Evolutionary conservation across 2,113 vertebrate species (phyloP).

Genomic region (Riparia riparia): DNA sequence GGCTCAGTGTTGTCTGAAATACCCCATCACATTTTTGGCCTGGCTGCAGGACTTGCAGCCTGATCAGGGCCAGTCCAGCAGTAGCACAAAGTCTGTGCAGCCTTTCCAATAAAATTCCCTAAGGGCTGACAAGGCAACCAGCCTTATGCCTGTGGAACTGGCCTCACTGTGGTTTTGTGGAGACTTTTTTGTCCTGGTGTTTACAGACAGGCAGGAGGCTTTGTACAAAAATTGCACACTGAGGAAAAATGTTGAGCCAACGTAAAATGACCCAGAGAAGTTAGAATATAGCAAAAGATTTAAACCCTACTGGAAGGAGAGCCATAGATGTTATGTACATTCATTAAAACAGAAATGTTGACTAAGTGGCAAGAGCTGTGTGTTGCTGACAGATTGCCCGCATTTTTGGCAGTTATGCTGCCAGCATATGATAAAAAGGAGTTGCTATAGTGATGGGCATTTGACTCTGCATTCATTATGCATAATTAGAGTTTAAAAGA

Average conservation of each 20-base stretch:
- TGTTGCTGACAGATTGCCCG: slow-evolving; percentile 9
- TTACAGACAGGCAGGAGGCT: not conserved
- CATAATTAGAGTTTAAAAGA: not conserved
- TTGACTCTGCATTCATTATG: not conserved
- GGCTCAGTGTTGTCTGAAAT: not conserved
- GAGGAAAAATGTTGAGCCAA: not conserved
- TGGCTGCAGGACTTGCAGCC: not conserved
- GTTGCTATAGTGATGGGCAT: slow-evolving; percentile 21
- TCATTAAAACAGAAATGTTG: not conserved
- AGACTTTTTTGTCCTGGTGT: not conserved
- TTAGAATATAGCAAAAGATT: not conserved
- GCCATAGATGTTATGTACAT: not conserved
- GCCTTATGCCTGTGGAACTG: not conserved
- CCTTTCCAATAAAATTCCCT: not conserved
- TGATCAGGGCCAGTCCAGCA: not conserved
- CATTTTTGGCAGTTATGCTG: not conserved
- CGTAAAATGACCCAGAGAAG: not conserved
- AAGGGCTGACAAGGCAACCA: not conserved
- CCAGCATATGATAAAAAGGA: not conserved
- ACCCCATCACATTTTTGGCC: not conserved
- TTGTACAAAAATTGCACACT: not conserved
- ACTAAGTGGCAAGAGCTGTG: not conserved
- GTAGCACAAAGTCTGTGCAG: not conserved
- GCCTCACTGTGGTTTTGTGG: not conserved
- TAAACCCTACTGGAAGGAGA: not conserved